Conservation (phyloP, 2,888 invertebrate species). For the Trachelus stipa region DNA sequence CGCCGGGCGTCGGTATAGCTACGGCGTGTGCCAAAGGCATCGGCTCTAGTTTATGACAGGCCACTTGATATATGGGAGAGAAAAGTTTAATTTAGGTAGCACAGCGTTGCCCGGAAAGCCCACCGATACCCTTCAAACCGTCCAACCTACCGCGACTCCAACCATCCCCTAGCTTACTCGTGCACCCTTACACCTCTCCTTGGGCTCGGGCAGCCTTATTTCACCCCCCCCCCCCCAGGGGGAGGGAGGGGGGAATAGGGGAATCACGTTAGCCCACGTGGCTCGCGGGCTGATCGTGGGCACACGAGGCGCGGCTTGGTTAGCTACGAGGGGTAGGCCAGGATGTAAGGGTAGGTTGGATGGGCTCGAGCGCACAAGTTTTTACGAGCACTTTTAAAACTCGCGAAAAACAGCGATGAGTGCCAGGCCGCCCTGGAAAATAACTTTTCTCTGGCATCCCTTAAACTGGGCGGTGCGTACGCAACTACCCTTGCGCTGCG, state of each 20-base stretch:
- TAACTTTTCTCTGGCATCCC: conserved; percentile 23
- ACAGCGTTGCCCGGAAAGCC: conserved; percentile 29
- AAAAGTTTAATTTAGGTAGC: conserved; percentile 52
- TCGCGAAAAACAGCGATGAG: conserved; percentile 13
- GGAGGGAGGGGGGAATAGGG: background rate
- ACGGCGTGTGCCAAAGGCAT: background rate
- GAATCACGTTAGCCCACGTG: background rate
- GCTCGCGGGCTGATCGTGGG: no score
- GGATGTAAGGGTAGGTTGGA: background rate
- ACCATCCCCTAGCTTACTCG: conserved; percentile 7
- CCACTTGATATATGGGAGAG: conserved; percentile 43
- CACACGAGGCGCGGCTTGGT: background rate
- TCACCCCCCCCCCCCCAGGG: no score
- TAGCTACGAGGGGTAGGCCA: background rate
- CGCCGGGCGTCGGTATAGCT: background rate
- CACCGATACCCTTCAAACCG: conserved; percentile 17
- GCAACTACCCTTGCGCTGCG: conserved; percentile 9
- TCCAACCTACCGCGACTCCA: conserved; percentile 14
- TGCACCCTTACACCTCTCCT: conserved; percentile 16
- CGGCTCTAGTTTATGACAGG: conserved; percentile 37
- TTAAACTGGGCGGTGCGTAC: background rate
- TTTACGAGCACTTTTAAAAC: conserved; percentile 32
- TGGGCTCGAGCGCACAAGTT: conserved; percentile 21
- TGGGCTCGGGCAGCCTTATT: background rate
- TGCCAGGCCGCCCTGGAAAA: conserved; percentile 19